Percentiles rank a stretch among this genome's conserved stretches.
Evolutionary conservation across 2,888 invertebrate species (phyloP).

Genomic region (Phania funesta): DNA sequence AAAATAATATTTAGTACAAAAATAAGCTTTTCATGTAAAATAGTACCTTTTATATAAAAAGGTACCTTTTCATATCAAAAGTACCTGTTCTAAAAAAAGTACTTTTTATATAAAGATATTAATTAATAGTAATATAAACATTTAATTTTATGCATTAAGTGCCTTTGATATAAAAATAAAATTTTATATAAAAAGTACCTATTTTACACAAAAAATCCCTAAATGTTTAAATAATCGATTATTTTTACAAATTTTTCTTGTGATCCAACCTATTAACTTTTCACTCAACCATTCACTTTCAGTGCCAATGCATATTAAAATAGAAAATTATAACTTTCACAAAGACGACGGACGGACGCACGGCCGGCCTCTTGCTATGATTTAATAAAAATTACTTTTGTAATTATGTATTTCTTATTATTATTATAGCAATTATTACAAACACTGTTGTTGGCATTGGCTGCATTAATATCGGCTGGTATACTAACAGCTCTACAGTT

Average conservation of each 20-base stretch:
- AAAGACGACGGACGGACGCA: neutral
- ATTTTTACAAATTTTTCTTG: neutral
- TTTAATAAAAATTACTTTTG: slow-evolving; percentile 9
- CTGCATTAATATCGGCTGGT: slow-evolving; percentile 77
- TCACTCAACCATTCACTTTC: neutral
- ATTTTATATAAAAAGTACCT: neutral
- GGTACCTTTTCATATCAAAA: neutral
- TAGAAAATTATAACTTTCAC: slow-evolving; percentile 8
- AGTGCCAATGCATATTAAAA: neutral
- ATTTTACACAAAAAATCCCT: no score
- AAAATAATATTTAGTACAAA: no score
- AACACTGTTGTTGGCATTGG: slow-evolving; percentile 75
- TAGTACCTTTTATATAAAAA: neutral
- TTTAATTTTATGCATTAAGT: no score
- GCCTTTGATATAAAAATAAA: neutral
- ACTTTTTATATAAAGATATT: no score
- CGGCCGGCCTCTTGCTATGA: neutral
- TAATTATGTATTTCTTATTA: slow-evolving; percentile 3
- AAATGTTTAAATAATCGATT: neutral
- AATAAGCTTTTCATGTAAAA: no score
- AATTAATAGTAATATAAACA: no score
- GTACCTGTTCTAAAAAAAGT: neutral
- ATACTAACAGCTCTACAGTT: slow-evolving; percentile 79
- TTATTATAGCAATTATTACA: slow-evolving; percentile 73
- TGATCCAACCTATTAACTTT: neutral